phyloP scores from a whole-genome alignment of 1,140 invertebrate genomes.

The Achatina immaculata region DNA sequence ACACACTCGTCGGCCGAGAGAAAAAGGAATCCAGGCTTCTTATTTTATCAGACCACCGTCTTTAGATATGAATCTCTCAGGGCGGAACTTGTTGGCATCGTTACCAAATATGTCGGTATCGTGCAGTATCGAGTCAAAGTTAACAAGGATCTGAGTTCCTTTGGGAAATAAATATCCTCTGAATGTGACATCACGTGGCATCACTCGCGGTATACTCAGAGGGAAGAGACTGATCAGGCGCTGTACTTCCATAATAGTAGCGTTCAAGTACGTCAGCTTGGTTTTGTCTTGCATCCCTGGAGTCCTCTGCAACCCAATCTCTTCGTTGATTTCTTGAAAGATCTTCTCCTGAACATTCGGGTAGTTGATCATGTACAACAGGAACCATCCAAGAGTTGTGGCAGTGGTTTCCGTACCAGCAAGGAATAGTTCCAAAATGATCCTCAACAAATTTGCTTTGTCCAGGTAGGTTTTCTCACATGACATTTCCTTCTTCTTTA shows the following conservation, averaged over 20 bases:
- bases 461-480: conserved; percentile 2
- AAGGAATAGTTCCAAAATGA: conserved; percentile 82
- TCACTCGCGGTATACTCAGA: conserved; percentile 61
- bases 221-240: conserved; percentile 58
- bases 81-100: conserved; percentile 79
- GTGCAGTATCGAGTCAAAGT: conserved; percentile 57
- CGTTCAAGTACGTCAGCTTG: conserved; percentile 46
- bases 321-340: conserved; percentile 85
- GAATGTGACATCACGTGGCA: conserved; percentile 51
- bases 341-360: conserved; percentile 82
- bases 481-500: background rate
- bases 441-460: conserved; percentile 38
- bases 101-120: conserved; percentile 73
- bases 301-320: conserved; percentile 25
- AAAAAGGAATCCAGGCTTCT: conserved; percentile 41
- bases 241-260: conserved; percentile 48
- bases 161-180: conserved; percentile 64
- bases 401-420: conserved; percentile 91
- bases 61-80: conserved; percentile 74
- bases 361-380: conserved; percentile 84
- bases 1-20: conserved; percentile 17
- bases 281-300: conserved; percentile 42
- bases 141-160: conserved; percentile 59
- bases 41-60: conserved; percentile 29
- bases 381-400: conserved; percentile 86